These are phyloP conservation scores for Saturnia japonica DNA, from an alignment of 2,888 invertebrate genomes.

Conservation along the genomic window DNA sequence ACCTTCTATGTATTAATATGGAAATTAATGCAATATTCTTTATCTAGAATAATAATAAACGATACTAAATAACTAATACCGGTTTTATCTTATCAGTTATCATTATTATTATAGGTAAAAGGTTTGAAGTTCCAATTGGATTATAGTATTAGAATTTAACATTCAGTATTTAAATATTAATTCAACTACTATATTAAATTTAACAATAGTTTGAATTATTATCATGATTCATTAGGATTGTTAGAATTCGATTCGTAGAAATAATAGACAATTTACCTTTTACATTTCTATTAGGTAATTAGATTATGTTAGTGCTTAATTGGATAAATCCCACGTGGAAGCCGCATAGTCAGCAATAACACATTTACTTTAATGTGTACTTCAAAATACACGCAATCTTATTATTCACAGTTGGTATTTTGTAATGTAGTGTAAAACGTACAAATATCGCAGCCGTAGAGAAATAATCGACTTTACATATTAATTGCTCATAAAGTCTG, in stretches of 20 bases:
- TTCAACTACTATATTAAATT: background rate
- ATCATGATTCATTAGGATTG: background rate
- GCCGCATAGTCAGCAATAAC: background rate
- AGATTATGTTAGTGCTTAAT: background rate
- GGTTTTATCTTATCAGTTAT: slow-evolving; percentile 9
- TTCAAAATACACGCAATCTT: background rate
- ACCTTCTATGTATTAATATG: slow-evolving; percentile 8
- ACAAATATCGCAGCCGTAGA: too few species aligned
- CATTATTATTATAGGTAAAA: background rate
- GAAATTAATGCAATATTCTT: slow-evolving; percentile 11
- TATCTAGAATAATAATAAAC: background rate
- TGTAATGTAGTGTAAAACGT: too few species aligned
- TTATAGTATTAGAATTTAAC: background rate
- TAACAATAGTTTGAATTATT: background rate
- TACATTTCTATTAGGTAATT: background rate
- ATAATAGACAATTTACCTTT: background rate
- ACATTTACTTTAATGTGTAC: background rate
- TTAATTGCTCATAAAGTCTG: too few species aligned
- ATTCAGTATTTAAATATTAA: background rate
- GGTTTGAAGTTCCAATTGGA: background rate
- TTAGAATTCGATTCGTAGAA: slow-evolving; percentile 1
- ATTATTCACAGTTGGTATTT: background rate
- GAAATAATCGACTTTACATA: too few species aligned
- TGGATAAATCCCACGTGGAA: slow-evolving; percentile 14
- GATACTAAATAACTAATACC: background rate